A percentile compares a stretch with the other conserved stretches of the same genome.
These are phyloP conservation scores for Glyphotaelius pellucidus DNA, from an alignment of 2,888 invertebrate species.

Conservation along the genomic window DNA sequence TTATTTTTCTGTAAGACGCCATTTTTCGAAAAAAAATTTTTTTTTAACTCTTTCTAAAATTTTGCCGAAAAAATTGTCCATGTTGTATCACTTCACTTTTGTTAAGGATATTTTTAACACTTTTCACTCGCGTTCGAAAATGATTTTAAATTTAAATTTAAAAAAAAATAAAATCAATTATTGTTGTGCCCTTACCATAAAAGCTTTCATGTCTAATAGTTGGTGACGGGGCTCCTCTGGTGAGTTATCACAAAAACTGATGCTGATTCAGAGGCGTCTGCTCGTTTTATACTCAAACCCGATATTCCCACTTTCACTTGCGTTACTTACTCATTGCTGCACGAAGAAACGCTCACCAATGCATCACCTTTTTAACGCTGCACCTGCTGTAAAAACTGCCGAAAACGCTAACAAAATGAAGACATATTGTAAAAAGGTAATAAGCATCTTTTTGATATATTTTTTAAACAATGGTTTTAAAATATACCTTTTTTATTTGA, in stretches of 20 bases:
- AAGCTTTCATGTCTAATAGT: constrained; percentile 54
- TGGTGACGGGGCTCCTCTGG: constrained; percentile 13
- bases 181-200: constrained; percentile 51
- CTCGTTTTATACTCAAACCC: not conserved
- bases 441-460: not conserved
- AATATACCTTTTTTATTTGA: not conserved
- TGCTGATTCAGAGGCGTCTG: constrained; percentile 26
- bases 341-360: not conserved
- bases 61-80: not conserved
- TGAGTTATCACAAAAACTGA: constrained; percentile 48
- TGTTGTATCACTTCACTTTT: not conserved
- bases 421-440: not conserved
- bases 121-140: constrained; percentile 16
- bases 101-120: constrained; percentile 28
- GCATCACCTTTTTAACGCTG: constrained; percentile 14
- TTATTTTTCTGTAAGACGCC: too few relatives aligned
- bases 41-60: not conserved
- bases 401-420: not conserved
- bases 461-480: not conserved
- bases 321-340: not conserved
- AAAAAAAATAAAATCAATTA: not conserved
- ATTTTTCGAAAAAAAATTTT: not conserved
- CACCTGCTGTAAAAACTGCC: not conserved
- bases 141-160: not conserved
- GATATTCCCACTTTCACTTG: not conserved